Conservation (phyloP, 1,140 invertebrate species). For the Neotoxoptera formosana region DNA sequence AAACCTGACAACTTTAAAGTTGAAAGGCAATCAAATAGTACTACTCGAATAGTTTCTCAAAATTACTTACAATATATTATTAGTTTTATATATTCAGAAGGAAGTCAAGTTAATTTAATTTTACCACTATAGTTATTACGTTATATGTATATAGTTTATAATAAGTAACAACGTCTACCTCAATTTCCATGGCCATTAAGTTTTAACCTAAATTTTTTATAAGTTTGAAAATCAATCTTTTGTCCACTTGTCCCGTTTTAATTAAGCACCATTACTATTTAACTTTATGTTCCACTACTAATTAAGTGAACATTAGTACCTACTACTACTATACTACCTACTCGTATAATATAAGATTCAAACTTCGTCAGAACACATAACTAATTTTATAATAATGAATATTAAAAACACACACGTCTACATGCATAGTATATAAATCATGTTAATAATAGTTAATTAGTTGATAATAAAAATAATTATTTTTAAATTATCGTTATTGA, state of each 20-base stretch:
- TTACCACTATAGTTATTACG: not conserved
- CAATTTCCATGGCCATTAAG: not conserved
- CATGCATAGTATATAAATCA: not conserved
- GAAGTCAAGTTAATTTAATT: not conserved
- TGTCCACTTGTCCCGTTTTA: not conserved
- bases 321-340: too few relatives aligned
- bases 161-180: not conserved
- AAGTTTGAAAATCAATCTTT: not conserved
- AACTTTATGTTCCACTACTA: not conserved
- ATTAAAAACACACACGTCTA: not conserved
- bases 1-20: not conserved
- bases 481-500: not conserved
- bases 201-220: not conserved
- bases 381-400: not conserved
- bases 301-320: not conserved
- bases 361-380: not conserved
- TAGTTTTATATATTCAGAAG: not conserved
- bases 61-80: conserved; percentile 6
- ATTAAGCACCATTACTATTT: not conserved
- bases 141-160: not conserved
- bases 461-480: not conserved
- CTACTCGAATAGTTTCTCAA: not conserved
- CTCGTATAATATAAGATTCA: not conserved
- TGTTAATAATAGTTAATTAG: not conserved
- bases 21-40: not conserved